Percentiles rank a stretch among this genome's conserved stretches.
These are phyloP conservation scores for Menidia menidia DNA, from an alignment of 2,797 vertebrate species.

Conservation along the genomic window DNA sequence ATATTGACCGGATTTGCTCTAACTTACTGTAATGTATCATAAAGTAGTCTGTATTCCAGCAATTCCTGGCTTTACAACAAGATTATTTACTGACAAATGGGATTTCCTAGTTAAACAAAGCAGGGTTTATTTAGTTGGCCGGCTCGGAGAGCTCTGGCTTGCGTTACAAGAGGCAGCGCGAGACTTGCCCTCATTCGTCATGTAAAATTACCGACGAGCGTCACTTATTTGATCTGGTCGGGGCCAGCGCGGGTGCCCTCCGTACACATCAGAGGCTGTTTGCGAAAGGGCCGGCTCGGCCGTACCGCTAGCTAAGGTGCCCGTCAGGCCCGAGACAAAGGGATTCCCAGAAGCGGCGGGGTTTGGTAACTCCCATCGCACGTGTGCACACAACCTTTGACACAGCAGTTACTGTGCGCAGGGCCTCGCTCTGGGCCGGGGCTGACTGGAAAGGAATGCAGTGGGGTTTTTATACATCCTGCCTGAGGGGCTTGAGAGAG, in stretches of 20 bases:
- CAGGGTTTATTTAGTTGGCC: conserved; percentile 43
- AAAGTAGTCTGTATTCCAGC: conserved; percentile 48
- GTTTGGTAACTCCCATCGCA: conserved; percentile 40
- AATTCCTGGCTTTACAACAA: conserved; percentile 31
- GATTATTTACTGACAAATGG: conserved; percentile 59
- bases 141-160: conserved; percentile 4
- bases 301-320: conserved; percentile 45
- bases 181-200: conserved; percentile 7
- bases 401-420: conserved; percentile 78
- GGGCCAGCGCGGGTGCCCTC: conserved; percentile 67
- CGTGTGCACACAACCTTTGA: conserved; percentile 57
- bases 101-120: conserved; percentile 64
- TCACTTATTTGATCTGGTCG: conserved; percentile 44
- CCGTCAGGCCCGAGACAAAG: conserved; percentile 54
- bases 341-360: conserved; percentile 66
- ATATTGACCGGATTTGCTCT: conserved; percentile 50
- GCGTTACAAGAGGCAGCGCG: background rate
- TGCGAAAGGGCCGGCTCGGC: conserved; percentile 11
- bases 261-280: conserved; percentile 46
- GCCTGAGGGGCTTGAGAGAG: conserved; percentile 70
- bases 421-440: conserved; percentile 80
- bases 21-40: conserved; percentile 56
- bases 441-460: conserved; percentile 86
- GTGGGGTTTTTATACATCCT: conserved; percentile 84
- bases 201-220: conserved; percentile 54